Conservation (phyloP, 2,888 invertebrate species). For the Melipona bicolor region DNA sequence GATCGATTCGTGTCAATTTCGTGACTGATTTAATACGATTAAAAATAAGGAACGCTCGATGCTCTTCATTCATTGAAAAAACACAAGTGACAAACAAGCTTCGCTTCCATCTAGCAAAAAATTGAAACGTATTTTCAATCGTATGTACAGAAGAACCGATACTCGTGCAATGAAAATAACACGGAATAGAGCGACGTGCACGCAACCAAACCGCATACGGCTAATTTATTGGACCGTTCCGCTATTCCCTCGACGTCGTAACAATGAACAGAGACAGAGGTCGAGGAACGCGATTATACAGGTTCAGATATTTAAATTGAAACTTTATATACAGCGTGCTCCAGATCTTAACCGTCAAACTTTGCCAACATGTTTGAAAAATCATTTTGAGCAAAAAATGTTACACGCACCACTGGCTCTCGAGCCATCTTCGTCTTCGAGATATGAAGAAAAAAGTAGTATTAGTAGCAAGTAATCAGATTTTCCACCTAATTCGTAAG, state of each 20-base stretch:
- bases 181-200: slow-evolving; percentile 41
- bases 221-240: slow-evolving; percentile 52
- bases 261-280: slow-evolving; percentile 10
- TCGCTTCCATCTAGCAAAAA: not conserved
- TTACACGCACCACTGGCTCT: too few species aligned
- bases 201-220: slow-evolving; percentile 50
- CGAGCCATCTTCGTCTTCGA: too few species aligned
- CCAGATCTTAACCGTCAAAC: too few species aligned
- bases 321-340: not conserved
- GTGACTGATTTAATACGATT: not conserved
- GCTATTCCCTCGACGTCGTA: slow-evolving; percentile 25
- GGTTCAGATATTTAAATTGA: slow-evolving; percentile 34
- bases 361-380: too few species aligned
- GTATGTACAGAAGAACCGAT: slow-evolving; percentile 28
- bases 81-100: not conserved
- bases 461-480: too few species aligned
- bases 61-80: not conserved
- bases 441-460: too few species aligned
- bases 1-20: not conserved
- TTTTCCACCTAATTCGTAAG: too few species aligned
- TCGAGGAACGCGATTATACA: slow-evolving; percentile 19
- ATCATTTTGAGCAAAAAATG: too few species aligned
- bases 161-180: slow-evolving; percentile 28
- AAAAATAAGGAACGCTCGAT: not conserved
- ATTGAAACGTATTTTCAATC: slow-evolving; percentile 29